phyloP scores from a whole-genome alignment of 2,888 invertebrate genomes.

The Chrysomela aeneicollis region DNA sequence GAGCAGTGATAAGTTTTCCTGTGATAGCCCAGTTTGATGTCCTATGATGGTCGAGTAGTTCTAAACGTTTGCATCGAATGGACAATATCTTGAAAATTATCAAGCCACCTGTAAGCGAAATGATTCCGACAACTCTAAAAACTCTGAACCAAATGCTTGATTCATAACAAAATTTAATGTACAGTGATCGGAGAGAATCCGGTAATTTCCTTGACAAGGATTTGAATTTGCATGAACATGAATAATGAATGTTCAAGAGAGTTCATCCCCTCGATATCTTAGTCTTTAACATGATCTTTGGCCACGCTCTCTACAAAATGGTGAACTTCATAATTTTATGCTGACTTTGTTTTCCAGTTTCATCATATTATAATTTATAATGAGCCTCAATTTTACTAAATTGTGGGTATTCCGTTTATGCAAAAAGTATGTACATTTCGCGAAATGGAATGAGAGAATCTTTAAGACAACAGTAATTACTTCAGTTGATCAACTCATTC shows the following conservation, averaged over 20 bases:
- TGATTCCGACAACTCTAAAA: too few species aligned
- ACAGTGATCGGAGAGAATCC: too few species aligned
- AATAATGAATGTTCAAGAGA: neutral
- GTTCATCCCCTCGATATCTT: neutral
- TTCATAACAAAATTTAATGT: too few species aligned
- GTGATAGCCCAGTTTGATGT: too few species aligned
- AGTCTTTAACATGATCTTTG: neutral
- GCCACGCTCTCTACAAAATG: neutral
- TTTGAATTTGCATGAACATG: neutral
- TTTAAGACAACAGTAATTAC: too few species aligned
- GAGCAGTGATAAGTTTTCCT: too few species aligned
- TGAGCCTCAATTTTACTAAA: neutral
- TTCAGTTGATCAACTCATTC: too few species aligned
- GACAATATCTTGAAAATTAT: too few species aligned
- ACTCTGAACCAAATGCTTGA: too few species aligned
- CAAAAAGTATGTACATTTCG: neutral
- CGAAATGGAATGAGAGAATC: neutral
- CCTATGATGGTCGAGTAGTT: too few species aligned
- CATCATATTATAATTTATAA: neutral
- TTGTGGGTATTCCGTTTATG: neutral
- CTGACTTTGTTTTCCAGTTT: constrained; percentile 1
- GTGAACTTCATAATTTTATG: neutral
- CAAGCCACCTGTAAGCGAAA: too few species aligned
- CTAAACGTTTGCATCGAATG: too few species aligned
- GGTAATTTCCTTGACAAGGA: neutral